Conservation (phyloP, 2,888 invertebrate genomes). For the Adelphocoris suturalis region DNA sequence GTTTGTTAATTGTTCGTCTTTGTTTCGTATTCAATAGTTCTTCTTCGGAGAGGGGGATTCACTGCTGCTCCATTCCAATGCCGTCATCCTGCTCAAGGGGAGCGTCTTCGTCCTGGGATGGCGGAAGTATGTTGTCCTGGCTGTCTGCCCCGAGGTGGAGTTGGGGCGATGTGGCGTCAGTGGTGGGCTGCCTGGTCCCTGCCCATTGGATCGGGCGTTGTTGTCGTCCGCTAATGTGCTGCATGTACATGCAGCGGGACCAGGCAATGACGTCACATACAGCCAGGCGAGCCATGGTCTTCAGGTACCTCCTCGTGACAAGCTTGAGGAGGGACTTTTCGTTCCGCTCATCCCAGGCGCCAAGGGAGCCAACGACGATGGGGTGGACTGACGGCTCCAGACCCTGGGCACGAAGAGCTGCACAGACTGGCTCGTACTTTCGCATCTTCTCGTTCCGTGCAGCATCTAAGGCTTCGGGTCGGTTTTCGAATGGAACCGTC, state of each 20-base stretch:
- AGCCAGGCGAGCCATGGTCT: slow-evolving; percentile 19
- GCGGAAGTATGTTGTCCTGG: too few species aligned
- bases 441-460: slow-evolving; percentile 45
- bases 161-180: background rate
- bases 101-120: too few species aligned
- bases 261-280: slow-evolving; percentile 59
- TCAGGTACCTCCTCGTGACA: slow-evolving; percentile 4
- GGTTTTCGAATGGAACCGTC: slow-evolving; percentile 57
- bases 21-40: too few species aligned
- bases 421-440: slow-evolving; percentile 32
- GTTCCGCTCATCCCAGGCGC: slow-evolving; percentile 12
- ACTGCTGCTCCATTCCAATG: too few species aligned
- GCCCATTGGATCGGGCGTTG: background rate
- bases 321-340: background rate
- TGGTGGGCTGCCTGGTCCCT: background rate
- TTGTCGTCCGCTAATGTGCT: slow-evolving; percentile 57
- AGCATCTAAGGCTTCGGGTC: slow-evolving; percentile 16
- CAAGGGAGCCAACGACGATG: slow-evolving; percentile 43
- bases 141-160: too few species aligned
- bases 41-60: too few species aligned
- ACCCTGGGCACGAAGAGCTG: background rate
- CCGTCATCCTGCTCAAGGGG: too few species aligned
- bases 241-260: slow-evolving; percentile 66
- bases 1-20: too few species aligned
- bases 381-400: background rate